Evolutionary conservation across 2,888 invertebrate genomes (phyloP).

Genomic region (Bimastos eiseni): DNA sequence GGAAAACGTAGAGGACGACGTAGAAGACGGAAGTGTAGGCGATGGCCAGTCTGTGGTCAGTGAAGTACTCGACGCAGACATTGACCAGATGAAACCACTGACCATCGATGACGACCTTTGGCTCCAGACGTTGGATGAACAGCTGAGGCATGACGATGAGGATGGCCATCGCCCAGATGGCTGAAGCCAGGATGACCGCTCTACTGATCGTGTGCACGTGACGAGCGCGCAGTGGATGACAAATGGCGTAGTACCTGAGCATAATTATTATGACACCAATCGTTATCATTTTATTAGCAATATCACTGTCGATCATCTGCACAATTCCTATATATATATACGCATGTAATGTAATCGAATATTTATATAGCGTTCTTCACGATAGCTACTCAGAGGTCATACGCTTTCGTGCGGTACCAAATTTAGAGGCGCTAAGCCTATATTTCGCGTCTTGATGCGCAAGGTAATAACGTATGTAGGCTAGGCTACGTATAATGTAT

Average conservation of each 20-base stretch:
- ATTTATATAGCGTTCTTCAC: no score
- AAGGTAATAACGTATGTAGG: no score
- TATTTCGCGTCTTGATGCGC: background rate
- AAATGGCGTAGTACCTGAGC: constrained; percentile 53
- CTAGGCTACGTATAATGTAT: no score
- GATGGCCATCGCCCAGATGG: constrained; percentile 86
- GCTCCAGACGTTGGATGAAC: constrained; percentile 75
- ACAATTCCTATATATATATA: background rate
- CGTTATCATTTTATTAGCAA: background rate
- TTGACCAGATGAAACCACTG: constrained; percentile 29
- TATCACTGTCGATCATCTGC: background rate
- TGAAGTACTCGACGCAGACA: constrained; percentile 50
- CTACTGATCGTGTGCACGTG: constrained; percentile 47
- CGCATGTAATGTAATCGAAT: no score
- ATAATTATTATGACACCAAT: background rate
- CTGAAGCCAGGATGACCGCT: constrained; percentile 51
- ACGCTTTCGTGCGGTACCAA: no score
- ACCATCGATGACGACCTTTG: constrained; percentile 16
- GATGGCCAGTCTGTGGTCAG: constrained; percentile 39
- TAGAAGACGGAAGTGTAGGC: constrained; percentile 48
- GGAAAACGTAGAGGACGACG: constrained; percentile 48
- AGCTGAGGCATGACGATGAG: constrained; percentile 87
- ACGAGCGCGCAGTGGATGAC: constrained; percentile 47
- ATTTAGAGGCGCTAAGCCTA: no score
- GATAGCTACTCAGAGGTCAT: background rate